Conservation (phyloP, 1,140 invertebrate genomes). For the Philotrypesis tridentata region DNA sequence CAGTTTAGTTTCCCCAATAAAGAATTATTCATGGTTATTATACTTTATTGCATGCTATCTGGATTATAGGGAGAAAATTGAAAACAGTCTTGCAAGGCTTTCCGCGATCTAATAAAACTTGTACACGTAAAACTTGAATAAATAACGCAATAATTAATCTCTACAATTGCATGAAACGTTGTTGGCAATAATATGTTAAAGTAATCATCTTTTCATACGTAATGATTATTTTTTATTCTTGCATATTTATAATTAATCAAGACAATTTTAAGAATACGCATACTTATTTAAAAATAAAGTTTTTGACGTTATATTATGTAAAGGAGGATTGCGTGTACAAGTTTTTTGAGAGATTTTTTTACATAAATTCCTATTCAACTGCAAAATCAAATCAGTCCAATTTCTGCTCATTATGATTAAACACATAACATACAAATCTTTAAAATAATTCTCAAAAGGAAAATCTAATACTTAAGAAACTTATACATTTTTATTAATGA, state of each 20-base stretch:
- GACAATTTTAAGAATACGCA: constrained; percentile 1
- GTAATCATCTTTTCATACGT: neutral
- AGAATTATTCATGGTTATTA: constrained; percentile 51
- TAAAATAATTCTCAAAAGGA: neutral
- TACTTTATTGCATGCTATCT: constrained; percentile 51
- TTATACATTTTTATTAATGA: neutral
- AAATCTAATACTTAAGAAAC: neutral
- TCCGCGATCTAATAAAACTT: constrained; percentile 29
- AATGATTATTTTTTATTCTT: neutral
- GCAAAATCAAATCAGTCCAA: neutral
- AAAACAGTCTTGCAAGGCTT: constrained; percentile 58
- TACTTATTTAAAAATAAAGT: neutral
- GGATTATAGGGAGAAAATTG: constrained; percentile 55
- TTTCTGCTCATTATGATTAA: neutral
- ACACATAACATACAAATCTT: neutral
- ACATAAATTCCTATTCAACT: neutral
- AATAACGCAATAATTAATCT: neutral
- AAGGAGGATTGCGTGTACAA: constrained; percentile 13
- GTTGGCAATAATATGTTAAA: neutral
- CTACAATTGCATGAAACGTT: neutral
- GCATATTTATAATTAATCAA: neutral
- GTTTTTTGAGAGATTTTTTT: constrained; percentile 25
- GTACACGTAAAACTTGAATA: neutral
- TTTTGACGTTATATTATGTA: neutral
- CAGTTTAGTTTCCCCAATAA: constrained; percentile 55